Evolutionary conservation across 2,888 invertebrate genomes (phyloP).

Genomic region (Conistra vaccinii): DNA sequence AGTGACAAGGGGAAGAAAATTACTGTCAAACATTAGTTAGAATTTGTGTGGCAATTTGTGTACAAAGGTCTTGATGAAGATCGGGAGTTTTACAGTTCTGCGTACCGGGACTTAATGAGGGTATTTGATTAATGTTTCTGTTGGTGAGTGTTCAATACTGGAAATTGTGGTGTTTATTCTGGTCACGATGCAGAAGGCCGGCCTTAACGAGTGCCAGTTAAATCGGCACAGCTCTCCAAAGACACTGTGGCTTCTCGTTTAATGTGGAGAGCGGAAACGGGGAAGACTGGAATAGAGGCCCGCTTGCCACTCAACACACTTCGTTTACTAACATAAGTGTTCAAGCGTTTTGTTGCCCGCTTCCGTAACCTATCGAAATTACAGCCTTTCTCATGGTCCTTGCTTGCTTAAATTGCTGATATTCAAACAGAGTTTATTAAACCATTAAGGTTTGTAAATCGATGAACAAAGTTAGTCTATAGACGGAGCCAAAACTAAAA

Average conservation of each 20-base stretch:
- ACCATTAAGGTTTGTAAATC: slow-evolving; percentile 17
- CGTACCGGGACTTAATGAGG: slow-evolving; percentile 45
- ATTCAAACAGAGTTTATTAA: slow-evolving; percentile 4
- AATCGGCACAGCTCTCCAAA: slow-evolving; percentile 7
- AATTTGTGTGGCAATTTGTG: slow-evolving; percentile 63
- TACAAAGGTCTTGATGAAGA: slow-evolving; percentile 57
- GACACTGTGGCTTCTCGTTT: slow-evolving; percentile 18
- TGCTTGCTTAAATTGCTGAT: slow-evolving; percentile 18
- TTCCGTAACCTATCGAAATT: background rate
- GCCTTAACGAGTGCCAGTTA: slow-evolving; percentile 20
- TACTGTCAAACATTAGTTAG: slow-evolving; percentile 65
- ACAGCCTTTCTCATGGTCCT: slow-evolving; percentile 6
- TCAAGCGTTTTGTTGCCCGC: slow-evolving; percentile 12
- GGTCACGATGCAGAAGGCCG: slow-evolving; percentile 18
- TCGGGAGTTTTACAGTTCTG: slow-evolving; percentile 49
- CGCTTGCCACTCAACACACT: slow-evolving; percentile 21
- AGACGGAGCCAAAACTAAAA: slow-evolving; percentile 4
- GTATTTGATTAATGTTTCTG: slow-evolving; percentile 48
- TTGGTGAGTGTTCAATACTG: slow-evolving; percentile 21
- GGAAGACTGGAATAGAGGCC: slow-evolving; percentile 16
- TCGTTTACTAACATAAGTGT: slow-evolving; percentile 40
- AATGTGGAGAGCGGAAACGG: slow-evolving; percentile 32
- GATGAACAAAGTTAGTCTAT: background rate
- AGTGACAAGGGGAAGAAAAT: slow-evolving; percentile 60
- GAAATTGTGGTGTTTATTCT: slow-evolving; percentile 37